A percentile compares a stretch with the other conserved stretches of the same genome.
These are phyloP conservation scores for Antheraea pernyi DNA, from an alignment of 1,140 invertebrate genomes.

Conservation along the genomic window DNA sequence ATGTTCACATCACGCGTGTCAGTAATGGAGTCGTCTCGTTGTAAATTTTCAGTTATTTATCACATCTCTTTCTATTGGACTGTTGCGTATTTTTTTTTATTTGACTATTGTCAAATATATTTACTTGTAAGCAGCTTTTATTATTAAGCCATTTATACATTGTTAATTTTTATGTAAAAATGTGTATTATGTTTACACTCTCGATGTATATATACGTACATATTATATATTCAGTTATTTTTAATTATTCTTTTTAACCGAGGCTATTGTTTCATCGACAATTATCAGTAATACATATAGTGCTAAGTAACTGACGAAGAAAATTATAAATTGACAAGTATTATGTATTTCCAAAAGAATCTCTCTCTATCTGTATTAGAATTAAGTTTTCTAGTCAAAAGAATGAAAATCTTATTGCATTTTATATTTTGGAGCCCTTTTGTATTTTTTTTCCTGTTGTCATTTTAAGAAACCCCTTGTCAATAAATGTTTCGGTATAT, in stretches of 20 bases:
- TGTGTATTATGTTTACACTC: not conserved
- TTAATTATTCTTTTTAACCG: constrained; percentile 21
- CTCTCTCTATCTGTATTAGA: constrained; percentile 64
- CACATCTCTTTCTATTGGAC: constrained; percentile 21
- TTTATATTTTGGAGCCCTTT: constrained; percentile 18
- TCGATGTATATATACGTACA: not conserved
- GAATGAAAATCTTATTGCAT: constrained; percentile 47
- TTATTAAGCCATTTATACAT: constrained; percentile 5
- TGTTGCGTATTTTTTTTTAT: constrained; percentile 28
- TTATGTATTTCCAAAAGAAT: constrained; percentile 69
- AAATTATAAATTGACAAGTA: constrained; percentile 53
- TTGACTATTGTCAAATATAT: constrained; percentile 31
- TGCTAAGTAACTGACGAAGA: constrained; percentile 40
- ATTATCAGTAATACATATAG: constrained; percentile 44
- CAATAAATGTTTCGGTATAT: not conserved
- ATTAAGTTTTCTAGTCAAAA: constrained; percentile 75
- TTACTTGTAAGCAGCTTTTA: constrained; percentile 33
- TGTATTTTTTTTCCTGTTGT: constrained; percentile 4
- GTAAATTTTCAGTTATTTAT: constrained; percentile 32
- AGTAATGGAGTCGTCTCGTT: constrained; percentile 6
- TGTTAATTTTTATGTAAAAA: constrained; percentile 5
- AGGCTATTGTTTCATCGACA: constrained; percentile 51
- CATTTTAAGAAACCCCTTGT: not conserved
- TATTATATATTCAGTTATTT: not conserved
- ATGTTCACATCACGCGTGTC: constrained; percentile 4